phyloP scores from a whole-genome alignment of 2,888 invertebrate species.

The Epistrophe grossulariae region DNA sequence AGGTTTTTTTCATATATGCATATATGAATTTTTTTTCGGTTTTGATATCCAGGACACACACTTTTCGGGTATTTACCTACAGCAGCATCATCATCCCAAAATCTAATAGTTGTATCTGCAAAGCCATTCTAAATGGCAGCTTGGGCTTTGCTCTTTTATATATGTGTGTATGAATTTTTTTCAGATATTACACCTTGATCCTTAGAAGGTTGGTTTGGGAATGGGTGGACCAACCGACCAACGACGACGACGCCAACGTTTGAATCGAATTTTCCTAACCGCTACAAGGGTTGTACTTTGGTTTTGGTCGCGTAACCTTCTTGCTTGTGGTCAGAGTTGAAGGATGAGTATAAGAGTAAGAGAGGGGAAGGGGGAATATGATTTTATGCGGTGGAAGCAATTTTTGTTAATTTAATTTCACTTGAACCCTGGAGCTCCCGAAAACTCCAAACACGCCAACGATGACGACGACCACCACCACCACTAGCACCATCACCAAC shows the following conservation, averaged over 20 bases:
- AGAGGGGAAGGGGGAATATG: slow-evolving; percentile 50
- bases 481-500: not conserved
- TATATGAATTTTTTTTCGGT: not conserved
- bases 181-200: slow-evolving; percentile 65
- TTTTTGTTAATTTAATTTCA: slow-evolving; percentile 76
- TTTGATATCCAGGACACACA: slow-evolving; percentile 64
- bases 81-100: slow-evolving; percentile 30
- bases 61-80: slow-evolving; percentile 72
- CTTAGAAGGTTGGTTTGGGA: not conserved
- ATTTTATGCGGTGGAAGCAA: slow-evolving; percentile 75
- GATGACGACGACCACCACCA: not conserved
- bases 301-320: slow-evolving; percentile 30
- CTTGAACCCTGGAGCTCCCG: slow-evolving; percentile 23
- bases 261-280: slow-evolving; percentile 29
- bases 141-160: slow-evolving; percentile 37
- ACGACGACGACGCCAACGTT: not conserved
- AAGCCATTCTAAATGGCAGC: slow-evolving; percentile 55
- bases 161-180: slow-evolving; percentile 9
- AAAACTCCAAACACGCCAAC: not conserved
- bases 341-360: not conserved
- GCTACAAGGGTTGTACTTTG: slow-evolving; percentile 49
- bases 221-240: not conserved
- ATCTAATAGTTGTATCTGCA: slow-evolving; percentile 73
- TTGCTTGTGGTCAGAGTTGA: slow-evolving; percentile 16
- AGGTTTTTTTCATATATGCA: not conserved